phyloP scores from a whole-genome alignment of 2,797 vertebrate genomes.

The Cossypha polioptera region DNA sequence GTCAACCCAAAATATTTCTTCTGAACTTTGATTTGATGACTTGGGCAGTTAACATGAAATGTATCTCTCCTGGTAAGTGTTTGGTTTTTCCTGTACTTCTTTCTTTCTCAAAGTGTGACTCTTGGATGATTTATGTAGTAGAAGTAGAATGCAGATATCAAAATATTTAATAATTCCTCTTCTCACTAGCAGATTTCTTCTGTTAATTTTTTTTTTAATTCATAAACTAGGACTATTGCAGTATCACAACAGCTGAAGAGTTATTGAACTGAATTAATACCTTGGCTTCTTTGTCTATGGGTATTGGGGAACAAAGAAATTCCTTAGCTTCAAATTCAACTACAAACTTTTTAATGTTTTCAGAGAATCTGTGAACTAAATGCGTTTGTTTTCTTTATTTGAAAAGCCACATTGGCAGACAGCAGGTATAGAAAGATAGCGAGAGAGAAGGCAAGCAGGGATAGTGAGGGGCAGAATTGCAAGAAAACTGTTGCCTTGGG shows the following conservation, averaged over 20 bases:
- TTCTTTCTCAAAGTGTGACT: neutral
- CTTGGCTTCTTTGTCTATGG: neutral
- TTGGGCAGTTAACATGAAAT: neutral
- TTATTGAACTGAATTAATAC: neutral
- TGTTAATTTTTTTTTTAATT: neutral
- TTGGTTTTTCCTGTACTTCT: neutral
- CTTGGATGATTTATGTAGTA: neutral
- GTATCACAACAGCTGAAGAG: neutral
- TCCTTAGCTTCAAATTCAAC: neutral
- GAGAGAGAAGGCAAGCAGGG: neutral
- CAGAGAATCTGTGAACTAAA: neutral
- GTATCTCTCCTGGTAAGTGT: neutral
- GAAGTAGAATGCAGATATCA: neutral
- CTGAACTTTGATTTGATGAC: neutral
- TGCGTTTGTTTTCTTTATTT: neutral
- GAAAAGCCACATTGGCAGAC: neutral
- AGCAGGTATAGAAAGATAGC: neutral
- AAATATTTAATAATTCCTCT: neutral
- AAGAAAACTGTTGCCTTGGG: neutral
- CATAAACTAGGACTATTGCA: neutral
- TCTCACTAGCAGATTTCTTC: neutral
- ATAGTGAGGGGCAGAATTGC: neutral
- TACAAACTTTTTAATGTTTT: neutral
- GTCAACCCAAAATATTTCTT: neutral
- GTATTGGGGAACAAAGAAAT: neutral